Evolutionary conservation across 1,140 invertebrate genomes (phyloP).

Genomic region (Neodiprion virginianus): DNA sequence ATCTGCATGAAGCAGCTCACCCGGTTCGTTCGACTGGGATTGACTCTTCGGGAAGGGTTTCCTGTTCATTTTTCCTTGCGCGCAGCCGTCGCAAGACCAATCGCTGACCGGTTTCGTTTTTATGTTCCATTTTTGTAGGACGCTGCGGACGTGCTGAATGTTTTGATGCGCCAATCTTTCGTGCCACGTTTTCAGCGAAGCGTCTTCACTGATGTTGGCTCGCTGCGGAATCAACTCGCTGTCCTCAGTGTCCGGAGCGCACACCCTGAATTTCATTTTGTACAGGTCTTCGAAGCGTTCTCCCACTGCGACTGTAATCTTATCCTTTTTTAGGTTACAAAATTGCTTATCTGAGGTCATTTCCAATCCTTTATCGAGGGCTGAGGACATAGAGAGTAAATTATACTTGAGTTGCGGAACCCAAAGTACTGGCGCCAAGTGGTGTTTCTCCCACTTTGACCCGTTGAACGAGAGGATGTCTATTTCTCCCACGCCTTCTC

Average conservation of each 20-base stretch:
- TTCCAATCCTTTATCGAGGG: constrained; percentile 41
- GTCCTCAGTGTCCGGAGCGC: not conserved
- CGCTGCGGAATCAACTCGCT: not conserved
- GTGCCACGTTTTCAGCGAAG: constrained; percentile 43
- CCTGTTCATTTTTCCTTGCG: constrained; percentile 14
- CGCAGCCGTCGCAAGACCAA: constrained; percentile 23
- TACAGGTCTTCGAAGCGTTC: constrained; percentile 25
- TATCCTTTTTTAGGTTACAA: constrained; percentile 19
- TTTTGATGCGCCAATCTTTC: constrained; percentile 55
- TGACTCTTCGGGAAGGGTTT: not conserved
- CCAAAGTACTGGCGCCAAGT: constrained; percentile 47
- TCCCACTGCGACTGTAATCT: constrained; percentile 24
- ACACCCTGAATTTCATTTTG: constrained; percentile 23
- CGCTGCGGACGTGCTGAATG: constrained; percentile 41
- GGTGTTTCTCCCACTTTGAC: constrained; percentile 29
- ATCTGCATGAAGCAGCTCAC: constrained; percentile 34
- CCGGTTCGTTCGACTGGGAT: not conserved
- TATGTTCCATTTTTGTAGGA: constrained; percentile 41
- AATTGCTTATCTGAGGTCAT: constrained; percentile 32
- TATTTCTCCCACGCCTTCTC: constrained; percentile 31
- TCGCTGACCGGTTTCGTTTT: constrained; percentile 17
- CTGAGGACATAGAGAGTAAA: constrained; percentile 49
- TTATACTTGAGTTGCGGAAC: constrained; percentile 53
- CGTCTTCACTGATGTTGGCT: not conserved
- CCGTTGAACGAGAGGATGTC: constrained; percentile 35